These are phyloP conservation scores for rabbit (Oryctolagus cuniculus) DNA, from an alignment of 2,113 vertebrate genomes.

Conservation along the genomic window DNA sequence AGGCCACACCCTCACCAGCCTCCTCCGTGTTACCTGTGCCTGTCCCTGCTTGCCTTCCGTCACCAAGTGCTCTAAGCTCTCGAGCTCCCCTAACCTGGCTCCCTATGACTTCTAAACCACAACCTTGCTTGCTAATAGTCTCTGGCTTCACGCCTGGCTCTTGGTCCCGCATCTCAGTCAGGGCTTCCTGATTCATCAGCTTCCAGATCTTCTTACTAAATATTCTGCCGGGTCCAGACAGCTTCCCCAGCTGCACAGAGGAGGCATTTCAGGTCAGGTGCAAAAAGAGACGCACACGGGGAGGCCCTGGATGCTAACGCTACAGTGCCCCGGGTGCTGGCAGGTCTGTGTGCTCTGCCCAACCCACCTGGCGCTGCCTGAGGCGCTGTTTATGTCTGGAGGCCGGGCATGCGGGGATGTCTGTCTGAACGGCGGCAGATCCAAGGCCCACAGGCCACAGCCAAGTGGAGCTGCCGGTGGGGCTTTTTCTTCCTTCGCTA, in stretches of 20 bases:
- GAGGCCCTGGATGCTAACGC: conserved; percentile 78
- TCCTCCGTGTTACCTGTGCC: neutral
- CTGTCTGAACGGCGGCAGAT: conserved; percentile 44
- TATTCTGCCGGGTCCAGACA: neutral
- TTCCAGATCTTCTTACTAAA: neutral
- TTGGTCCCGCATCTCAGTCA: neutral
- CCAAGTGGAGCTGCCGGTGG: neutral
- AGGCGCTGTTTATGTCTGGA: conserved; percentile 49
- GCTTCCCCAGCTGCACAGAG: neutral
- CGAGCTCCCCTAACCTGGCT: neutral
- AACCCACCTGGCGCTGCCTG: conserved; percentile 49
- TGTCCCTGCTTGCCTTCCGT: neutral
- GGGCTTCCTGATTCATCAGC: neutral
- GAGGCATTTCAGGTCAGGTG: conserved; percentile 74
- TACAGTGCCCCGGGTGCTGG: conserved; percentile 59
- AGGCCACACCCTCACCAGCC: neutral
- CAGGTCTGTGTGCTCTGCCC: conserved; percentile 66
- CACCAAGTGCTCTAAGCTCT: neutral
- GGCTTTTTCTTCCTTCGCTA: conserved; percentile 49
- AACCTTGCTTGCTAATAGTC: neutral
- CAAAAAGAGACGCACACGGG: conserved; percentile 78
- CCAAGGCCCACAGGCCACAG: neutral
- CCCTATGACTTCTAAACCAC: neutral
- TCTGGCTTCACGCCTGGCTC: neutral
- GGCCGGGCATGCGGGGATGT: conserved; percentile 61